Evolutionary conservation across 2,888 invertebrate species (phyloP), one percentile per base, ranked within the genome.

Genomic region (Apoda limacodes): DNA sequence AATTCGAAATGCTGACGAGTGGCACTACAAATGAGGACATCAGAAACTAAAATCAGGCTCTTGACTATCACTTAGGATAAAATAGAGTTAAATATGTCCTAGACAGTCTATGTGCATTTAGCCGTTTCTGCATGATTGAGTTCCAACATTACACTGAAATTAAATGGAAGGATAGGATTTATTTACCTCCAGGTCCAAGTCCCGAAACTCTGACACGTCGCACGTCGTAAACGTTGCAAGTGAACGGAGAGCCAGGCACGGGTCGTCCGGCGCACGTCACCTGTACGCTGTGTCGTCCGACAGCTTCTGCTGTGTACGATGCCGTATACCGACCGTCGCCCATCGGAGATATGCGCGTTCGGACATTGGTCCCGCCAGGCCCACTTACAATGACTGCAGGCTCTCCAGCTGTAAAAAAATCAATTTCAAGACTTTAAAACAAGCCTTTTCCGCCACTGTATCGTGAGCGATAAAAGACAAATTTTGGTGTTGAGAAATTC

Each of bases 151-250:
- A 9, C 17, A 23, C 15, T 17, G n/a, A 10, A 5, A 14, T 21
- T 22, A 9, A 15, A 22, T 23, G 17, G 20, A n/a, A n/a, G n/a
- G n/a, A n/a, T n/a, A n/a, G n/a, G n/a, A n/a, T n/a, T n/a, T n/a
- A 30, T 43, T 41, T 32, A 78, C 80, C 80, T 51, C 81, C 81
- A 37, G 81, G 67, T 1, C 82, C 82, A 15, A 89, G 54, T 2
- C 89, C 89, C 10, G 87, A 85, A 13, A 89, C 88, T 17, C 86
- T 72, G 9, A 92, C 93, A 41, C 92, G 87, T 1, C 89, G 87
- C 0, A 96, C 95, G 60, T 97, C 95, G 50, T 95, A 97, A 20
- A 95, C 93, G 61, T 96, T 95, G 66, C 96, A 96, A 11, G 90
- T 91, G 65, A 95, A 95, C 0, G 97, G 97, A 11, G 95, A 95